Conservation (phyloP, 2,797 vertebrate genomes). For the Sebastes taczanowskii region DNA sequence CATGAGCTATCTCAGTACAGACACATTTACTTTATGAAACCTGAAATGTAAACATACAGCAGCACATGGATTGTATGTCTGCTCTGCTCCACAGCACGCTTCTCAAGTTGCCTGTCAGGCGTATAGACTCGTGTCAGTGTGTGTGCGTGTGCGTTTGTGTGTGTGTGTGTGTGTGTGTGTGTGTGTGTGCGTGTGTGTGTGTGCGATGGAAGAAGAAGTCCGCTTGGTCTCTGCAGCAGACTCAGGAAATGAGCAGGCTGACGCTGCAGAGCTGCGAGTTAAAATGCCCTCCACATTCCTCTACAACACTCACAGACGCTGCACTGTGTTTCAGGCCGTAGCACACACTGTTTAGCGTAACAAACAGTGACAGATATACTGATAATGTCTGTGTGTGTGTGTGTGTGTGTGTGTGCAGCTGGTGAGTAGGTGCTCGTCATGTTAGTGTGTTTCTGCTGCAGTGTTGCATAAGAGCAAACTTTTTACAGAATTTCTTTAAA, state of each 20-base stretch:
- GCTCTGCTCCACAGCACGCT: not conserved
- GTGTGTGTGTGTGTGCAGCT: not conserved
- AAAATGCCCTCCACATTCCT: conserved; percentile 61
- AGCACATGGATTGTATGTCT: conserved; percentile 1
- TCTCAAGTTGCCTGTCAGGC: not conserved
- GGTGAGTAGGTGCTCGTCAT: not conserved
- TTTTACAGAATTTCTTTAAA: not conserved
- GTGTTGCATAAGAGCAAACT: conserved; percentile 14
- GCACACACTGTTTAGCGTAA: not conserved
- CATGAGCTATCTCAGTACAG: not conserved
- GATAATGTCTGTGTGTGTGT: not conserved
- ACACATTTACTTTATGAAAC: not conserved
- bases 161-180: not conserved
- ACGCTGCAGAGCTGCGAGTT: conserved; percentile 53
- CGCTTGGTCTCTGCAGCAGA: conserved; percentile 29
- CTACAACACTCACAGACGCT: not conserved
- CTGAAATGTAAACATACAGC: conserved; percentile 29
- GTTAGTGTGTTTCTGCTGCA: conserved; percentile 17
- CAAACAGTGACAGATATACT: conserved; percentile 5
- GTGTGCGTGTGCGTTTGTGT: not conserved
- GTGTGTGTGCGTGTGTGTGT: not conserved
- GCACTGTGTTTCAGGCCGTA: not conserved
- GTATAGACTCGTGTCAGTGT: not conserved
- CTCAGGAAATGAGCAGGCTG: conserved; percentile 65
- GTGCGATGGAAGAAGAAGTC: not conserved